A percentile compares a stretch with the other conserved stretches of the same genome.
Conservation (phyloP, 2,113 vertebrate genomes). For the Hepsetus odoe region DNA sequence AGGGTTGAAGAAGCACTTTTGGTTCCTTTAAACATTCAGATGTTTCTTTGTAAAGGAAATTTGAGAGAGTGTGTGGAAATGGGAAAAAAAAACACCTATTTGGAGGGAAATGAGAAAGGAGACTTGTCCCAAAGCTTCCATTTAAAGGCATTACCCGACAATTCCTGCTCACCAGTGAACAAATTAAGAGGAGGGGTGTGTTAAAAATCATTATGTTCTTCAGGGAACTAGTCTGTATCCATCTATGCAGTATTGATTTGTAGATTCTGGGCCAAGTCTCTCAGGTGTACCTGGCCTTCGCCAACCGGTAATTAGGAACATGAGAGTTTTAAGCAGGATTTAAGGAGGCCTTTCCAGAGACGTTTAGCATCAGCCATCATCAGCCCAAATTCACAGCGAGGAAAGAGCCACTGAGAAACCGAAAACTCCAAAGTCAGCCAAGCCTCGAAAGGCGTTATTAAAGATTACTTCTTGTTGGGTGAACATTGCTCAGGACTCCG, state of each 20-base stretch:
- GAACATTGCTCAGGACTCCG: background rate
- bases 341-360: too few species aligned
- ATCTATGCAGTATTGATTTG: background rate
- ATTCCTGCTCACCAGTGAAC: background rate
- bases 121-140: too few species aligned
- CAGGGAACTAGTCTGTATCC: background rate
- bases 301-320: background rate
- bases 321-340: background rate
- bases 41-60: too few species aligned
- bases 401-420: too few species aligned
- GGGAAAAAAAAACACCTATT: too few species aligned
- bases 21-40: too few species aligned
- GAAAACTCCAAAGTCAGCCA: background rate
- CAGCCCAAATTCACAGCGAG: too few species aligned
- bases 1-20: too few species aligned
- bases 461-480: background rate
- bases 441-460: background rate
- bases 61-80: too few species aligned
- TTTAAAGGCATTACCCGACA: too few species aligned
- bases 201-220: background rate
- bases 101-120: too few species aligned
- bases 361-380: too few species aligned
- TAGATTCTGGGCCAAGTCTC: background rate
- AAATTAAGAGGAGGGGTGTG: background rate
- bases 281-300: background rate